Conservation (phyloP, 2,888 invertebrate genomes). For the Cryptocephalus primarius region DNA sequence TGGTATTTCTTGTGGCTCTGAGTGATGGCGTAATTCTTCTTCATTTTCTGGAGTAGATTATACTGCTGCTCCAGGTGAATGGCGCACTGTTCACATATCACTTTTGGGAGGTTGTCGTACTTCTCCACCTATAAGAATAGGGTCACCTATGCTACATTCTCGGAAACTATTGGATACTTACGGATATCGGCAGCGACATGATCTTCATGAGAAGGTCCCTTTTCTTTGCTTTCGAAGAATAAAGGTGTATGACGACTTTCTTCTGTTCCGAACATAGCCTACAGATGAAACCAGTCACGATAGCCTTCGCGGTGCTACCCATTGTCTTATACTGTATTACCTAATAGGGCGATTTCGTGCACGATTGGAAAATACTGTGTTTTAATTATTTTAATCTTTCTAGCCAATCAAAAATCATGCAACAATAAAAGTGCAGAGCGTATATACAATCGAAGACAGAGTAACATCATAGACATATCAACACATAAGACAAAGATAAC, state of each 20-base stretch:
- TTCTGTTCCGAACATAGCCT: conserved; percentile 80
- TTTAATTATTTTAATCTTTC: too few species aligned
- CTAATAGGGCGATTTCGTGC: too few species aligned
- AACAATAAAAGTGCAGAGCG: too few species aligned
- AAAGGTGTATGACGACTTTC: conserved; percentile 71
- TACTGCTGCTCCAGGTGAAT: conserved; percentile 43
- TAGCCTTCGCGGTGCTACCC: conserved; percentile 74
- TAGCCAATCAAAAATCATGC: too few species aligned
- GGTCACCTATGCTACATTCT: not conserved
- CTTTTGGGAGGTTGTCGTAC: conserved; percentile 52
- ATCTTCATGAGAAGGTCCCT: conserved; percentile 69
- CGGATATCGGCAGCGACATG: conserved; percentile 69
- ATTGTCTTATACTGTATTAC: conserved; percentile 33
- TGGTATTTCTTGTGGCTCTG: conserved; percentile 28
- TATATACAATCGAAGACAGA: too few species aligned
- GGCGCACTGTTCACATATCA: conserved; percentile 48
- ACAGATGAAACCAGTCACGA: conserved; percentile 75
- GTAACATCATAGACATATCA: too few species aligned
- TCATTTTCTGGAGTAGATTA: conserved; percentile 39
- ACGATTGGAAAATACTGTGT: too few species aligned
- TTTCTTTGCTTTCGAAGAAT: conserved; percentile 67
- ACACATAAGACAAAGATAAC: too few species aligned
- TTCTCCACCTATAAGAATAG: conserved; percentile 29
- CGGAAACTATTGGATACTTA: conserved; percentile 34
- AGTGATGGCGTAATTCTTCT: conserved; percentile 31